Base-by-base conservation (phyloP, 2,888 invertebrate genomes). In the Poecilus cupreus region DNA sequence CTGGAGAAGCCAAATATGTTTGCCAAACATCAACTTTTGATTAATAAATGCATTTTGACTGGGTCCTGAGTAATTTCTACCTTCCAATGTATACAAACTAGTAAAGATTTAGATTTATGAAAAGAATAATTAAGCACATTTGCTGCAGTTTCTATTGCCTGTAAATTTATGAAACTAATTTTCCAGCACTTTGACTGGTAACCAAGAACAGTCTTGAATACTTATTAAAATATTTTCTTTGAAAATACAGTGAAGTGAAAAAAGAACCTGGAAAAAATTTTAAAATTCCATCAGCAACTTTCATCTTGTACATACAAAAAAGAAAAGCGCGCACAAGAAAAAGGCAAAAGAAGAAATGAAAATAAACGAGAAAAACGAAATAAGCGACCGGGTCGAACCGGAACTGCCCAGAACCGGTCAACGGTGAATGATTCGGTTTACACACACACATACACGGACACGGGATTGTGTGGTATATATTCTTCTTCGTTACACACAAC, bases 391-490 rank as follows among this genome's bases (percentile, higher is more conserved):
- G 24, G 39, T 32, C 26, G 46, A 80, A 72, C 79, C 68, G 79
- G 79, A 79, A 79, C 68, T 68, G 70, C 32, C 49, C 79, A 51
- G 72, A 72, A 72, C 80, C 57, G 80, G 80, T 80, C 72, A 80
- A 80, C 54, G 26, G 72, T 80, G 72, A 80, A 80, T 72, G 80
- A 80, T 80, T 80, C 39, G 49, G 72, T 80, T 80, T 72, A 80
- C 24, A 24, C 80, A 54, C 60, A 60, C 24, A 77, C 43, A 60
- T 24, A 77, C 60, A 72, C n/a, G 22, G 51, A 37, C 37, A 18
- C 64, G 64, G 37, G 64, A 37, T 68, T 68, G 64, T 68, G 64
- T 68, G 37, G 64, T 8, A 11, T 68, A 37, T 68, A 68, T 68
- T 68, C 64, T 68, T 68, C 64, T 68, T 68, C 37, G 64, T 68